Evolutionary conservation across 2,797 vertebrate species (phyloP), one percentile per base, ranked within the genome.

Genomic region (Typhlichthys subterraneus): DNA sequence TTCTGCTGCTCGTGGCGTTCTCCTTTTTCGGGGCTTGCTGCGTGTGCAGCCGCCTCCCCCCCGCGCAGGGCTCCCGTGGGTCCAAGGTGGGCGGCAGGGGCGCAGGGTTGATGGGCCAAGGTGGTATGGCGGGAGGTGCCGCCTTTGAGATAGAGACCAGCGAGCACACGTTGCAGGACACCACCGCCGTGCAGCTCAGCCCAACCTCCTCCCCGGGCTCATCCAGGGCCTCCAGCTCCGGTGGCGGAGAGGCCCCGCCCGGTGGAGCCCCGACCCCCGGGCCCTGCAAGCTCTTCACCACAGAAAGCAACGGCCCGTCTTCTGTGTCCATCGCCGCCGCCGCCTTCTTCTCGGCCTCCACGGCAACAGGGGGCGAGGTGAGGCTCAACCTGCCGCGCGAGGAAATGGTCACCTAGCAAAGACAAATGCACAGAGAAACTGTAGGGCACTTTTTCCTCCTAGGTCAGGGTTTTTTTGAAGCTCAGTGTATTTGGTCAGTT

Each of bases 131-230:
- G 0, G 86, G 90, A 0, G 85, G 86, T 2, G 93, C 95, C 0
- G 67, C 82, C 0, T 98, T 99, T 57, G 97, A 99, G 69, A 96
- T 98, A 49, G 97, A 99, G 83, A 97, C 95, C 69, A 98, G 97
- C 0, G 97, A 99, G 79, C 96, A 97, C 90, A 98, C 95, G 0
- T 89, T 97, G 57, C 97, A 98, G 91, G 97, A 98, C 70, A 98
- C 97, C 46, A 99, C 96, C 0, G 96, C 96, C 0, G 93, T 99
- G 71, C 91, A 90, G 70, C 90, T 91, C 66, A 90, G 88, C 51
- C 85, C 91, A 15, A 87, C 89, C 0, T 87, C 88, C 0, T 87
- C 92, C 1, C 82, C 79, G 0, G 84, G 82, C 14, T 91, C 91
- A 0, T 88, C 88, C 4, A 77, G 73, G 15, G 84, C 65, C 0